Conservation (phyloP, 2,113 vertebrate species). For the Desmodus rotundus region DNA sequence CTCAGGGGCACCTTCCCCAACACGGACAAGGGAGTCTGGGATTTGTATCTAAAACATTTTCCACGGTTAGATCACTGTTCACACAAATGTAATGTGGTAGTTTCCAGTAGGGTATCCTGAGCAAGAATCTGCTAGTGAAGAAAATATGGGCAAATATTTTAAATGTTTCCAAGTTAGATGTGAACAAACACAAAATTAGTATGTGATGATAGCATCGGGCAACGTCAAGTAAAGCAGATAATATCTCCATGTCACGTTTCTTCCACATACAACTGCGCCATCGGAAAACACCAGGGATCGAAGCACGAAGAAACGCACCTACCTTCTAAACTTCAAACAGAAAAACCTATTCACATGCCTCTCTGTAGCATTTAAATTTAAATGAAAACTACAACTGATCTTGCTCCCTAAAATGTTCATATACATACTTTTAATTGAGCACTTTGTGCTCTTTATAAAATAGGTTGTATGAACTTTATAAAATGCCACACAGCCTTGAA, state of each 20-base stretch:
- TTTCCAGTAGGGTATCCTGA: conserved; percentile 46
- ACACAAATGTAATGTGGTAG: conserved; percentile 48
- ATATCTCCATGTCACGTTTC: conserved; percentile 29
- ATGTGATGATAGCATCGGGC: not conserved
- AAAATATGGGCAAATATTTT: conserved; percentile 58
- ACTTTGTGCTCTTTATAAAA: not conserved
- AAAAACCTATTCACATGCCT: not conserved
- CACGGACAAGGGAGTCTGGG: conserved; percentile 6
- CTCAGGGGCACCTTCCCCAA: not conserved
- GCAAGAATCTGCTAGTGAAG: conserved; percentile 43
- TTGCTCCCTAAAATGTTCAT: not conserved
- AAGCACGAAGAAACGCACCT: conserved; percentile 15
- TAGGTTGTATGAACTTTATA: not conserved
- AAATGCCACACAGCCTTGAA: not conserved
- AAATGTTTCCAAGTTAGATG: conserved; percentile 57
- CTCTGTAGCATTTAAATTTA: not conserved
- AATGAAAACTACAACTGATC: not conserved
- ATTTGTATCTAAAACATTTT: conserved; percentile 46
- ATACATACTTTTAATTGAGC: not conserved
- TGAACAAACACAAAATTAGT: conserved; percentile 53
- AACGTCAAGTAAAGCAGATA: conserved; percentile 42
- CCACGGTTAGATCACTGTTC: conserved; percentile 51
- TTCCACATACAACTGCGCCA: not conserved
- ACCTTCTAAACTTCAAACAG: conserved; percentile 1
- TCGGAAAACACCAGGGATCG: conserved; percentile 39